phyloP scores from a whole-genome alignment of 92 coral and sea anemone genomes.

The Bergia sp. region DNA sequence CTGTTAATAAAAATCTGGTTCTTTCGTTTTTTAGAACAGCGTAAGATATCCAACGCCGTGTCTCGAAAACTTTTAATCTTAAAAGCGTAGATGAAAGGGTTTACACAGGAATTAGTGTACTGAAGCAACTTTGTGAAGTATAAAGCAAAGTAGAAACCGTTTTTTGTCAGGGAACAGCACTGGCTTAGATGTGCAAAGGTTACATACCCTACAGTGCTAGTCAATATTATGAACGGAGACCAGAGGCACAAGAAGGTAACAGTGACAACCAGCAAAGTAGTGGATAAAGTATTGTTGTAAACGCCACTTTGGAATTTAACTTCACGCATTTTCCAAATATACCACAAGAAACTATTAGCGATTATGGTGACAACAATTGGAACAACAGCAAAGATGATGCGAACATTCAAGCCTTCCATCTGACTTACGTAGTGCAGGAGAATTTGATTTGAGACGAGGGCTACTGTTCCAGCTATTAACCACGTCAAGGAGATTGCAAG shows the following conservation, averaged over 20 bases:
- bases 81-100: too few species aligned
- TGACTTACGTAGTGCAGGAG: neutral
- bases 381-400: neutral
- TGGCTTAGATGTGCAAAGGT: neutral
- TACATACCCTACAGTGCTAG: neutral
- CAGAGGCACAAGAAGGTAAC: too few species aligned
- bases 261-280: neutral
- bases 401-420: neutral
- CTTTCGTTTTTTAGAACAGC: neutral
- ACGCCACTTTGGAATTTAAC: neutral
- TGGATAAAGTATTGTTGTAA: neutral
- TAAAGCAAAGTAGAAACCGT: neutral
- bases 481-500: slow-evolving; percentile 10
- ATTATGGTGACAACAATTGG: neutral
- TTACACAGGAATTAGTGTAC: neutral
- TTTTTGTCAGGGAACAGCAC: neutral
- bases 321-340: neutral
- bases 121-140: neutral
- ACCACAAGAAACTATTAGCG: neutral
- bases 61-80: neutral
- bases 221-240: neutral
- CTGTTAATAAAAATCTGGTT: too few species aligned
- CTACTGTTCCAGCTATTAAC: neutral
- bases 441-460: neutral
- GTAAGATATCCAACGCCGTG: neutral